Conservation (phyloP, 2,113 vertebrate species). For the Thamnaconus septentrionalis region DNA sequence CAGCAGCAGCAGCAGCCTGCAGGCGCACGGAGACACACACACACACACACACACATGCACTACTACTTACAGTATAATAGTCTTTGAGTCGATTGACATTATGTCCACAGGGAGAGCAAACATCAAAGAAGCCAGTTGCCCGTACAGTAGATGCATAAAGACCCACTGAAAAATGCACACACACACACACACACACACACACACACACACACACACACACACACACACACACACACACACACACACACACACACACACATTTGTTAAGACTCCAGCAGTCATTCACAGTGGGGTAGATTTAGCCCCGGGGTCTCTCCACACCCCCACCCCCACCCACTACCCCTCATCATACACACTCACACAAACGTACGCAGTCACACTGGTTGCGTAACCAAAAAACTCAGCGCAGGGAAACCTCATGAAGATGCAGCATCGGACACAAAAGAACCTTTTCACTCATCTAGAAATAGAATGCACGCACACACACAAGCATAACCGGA, state of each 20-base stretch:
- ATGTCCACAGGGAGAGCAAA: slow-evolving; percentile 44
- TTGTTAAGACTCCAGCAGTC: slow-evolving; percentile 35
- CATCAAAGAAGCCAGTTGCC: slow-evolving; percentile 48
- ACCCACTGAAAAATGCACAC: background rate
- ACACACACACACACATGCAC: slow-evolving; percentile 17
- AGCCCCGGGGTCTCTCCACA: slow-evolving; percentile 38
- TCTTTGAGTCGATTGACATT: slow-evolving; percentile 50
- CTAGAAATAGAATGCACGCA: background rate
- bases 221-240: slow-evolving; percentile 7
- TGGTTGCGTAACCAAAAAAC: slow-evolving; percentile 53
- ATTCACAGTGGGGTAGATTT: slow-evolving; percentile 34
- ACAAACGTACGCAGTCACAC: slow-evolving; percentile 20
- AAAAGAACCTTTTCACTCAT: slow-evolving; percentile 3
- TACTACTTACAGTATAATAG: slow-evolving; percentile 29
- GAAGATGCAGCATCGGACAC: background rate
- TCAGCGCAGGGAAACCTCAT: slow-evolving; percentile 22
- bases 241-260: slow-evolving; percentile 10
- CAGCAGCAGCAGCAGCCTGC: slow-evolving; percentile 31
- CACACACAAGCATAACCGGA: background rate
- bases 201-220: slow-evolving; percentile 1
- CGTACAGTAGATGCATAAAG: slow-evolving; percentile 31
- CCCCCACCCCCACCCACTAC: background rate
- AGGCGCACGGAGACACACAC: slow-evolving; percentile 31
- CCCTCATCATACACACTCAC: background rate
- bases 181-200: background rate